Conservation (phyloP, 2,888 invertebrate species). For the Thymelicus acteon region DNA sequence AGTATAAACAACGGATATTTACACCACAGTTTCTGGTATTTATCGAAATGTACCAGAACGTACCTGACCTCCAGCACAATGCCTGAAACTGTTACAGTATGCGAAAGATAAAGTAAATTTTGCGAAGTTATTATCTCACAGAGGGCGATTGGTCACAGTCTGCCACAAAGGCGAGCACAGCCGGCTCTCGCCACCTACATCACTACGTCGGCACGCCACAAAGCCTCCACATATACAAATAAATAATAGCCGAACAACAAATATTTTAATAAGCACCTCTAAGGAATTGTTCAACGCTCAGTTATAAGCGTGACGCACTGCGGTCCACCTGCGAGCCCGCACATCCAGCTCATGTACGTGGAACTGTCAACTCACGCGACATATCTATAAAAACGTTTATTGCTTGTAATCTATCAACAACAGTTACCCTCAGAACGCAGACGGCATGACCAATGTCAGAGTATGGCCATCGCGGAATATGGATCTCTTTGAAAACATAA, state of each 20-base stretch:
- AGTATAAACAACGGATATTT: no score
- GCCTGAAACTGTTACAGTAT: slow-evolving; percentile 23
- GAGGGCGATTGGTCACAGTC: slow-evolving; percentile 74
- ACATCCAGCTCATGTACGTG: neutral
- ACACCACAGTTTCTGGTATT: no score
- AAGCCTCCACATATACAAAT: slow-evolving; percentile 79
- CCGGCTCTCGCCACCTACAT: slow-evolving; percentile 60
- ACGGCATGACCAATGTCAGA: slow-evolving; percentile 75
- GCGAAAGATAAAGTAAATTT: slow-evolving; percentile 56
- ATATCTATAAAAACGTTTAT: slow-evolving; percentile 35
- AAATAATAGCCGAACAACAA: slow-evolving; percentile 82
- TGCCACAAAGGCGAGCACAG: slow-evolving; percentile 63
- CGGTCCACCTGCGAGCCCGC: slow-evolving; percentile 45
- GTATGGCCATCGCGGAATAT: slow-evolving; percentile 65
- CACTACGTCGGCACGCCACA: slow-evolving; percentile 66
- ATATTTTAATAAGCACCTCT: slow-evolving; percentile 83
- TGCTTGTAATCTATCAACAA: slow-evolving; percentile 24
- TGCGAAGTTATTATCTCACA: slow-evolving; percentile 72
- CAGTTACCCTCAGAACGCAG: slow-evolving; percentile 38
- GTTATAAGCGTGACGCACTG: slow-evolving; percentile 72
- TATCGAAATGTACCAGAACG: slow-evolving; percentile 33
- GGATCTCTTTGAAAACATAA: slow-evolving; percentile 72
- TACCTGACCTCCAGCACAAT: slow-evolving; percentile 15
- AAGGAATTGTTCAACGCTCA: slow-evolving; percentile 77
- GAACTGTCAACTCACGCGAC: slow-evolving; percentile 38